phyloP scores from a whole-genome alignment of 2,113 vertebrate species.

The Sceloporus undulatus region DNA sequence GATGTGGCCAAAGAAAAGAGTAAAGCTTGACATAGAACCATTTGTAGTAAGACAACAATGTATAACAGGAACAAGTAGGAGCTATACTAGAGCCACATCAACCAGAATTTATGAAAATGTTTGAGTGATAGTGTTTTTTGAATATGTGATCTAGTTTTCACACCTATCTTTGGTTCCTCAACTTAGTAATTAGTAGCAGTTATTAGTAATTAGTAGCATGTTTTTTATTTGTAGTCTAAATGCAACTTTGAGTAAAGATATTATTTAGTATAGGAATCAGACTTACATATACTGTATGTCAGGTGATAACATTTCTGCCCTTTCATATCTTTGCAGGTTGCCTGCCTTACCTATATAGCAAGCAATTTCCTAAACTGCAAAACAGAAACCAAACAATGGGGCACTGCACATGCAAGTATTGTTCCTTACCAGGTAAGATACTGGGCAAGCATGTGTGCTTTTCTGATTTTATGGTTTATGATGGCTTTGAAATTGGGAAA shows the following conservation, averaged over 20 bases:
- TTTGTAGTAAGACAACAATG: neutral
- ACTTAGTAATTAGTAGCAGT: neutral
- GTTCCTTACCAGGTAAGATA: conserved; percentile 88
- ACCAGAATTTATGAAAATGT: neutral
- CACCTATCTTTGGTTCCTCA: neutral
- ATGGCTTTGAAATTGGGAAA: conserved; percentile 16
- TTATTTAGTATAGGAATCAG: neutral
- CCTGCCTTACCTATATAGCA: conserved; percentile 87
- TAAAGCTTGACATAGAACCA: neutral
- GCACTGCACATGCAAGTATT: conserved; percentile 88
- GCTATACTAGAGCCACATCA: neutral
- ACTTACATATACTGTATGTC: conserved; percentile 2
- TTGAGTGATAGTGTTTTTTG: neutral
- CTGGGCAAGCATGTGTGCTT: neutral
- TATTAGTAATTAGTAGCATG: neutral
- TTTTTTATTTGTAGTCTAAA: neutral
- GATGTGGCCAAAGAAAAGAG: too few species aligned
- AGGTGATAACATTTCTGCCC: conserved; percentile 8
- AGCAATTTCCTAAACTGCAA: conserved; percentile 86
- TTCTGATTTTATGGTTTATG: conserved; percentile 41
- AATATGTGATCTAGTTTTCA: neutral
- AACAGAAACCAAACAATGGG: conserved; percentile 85
- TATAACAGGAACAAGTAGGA: neutral
- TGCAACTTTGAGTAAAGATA: neutral
- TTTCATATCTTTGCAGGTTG: conserved; percentile 78